Percentiles rank a stretch among this genome's conserved stretches.
These are phyloP conservation scores for Cyrtorhinus lividipennis DNA, from an alignment of 1,140 invertebrate genomes.

Conservation along the genomic window DNA sequence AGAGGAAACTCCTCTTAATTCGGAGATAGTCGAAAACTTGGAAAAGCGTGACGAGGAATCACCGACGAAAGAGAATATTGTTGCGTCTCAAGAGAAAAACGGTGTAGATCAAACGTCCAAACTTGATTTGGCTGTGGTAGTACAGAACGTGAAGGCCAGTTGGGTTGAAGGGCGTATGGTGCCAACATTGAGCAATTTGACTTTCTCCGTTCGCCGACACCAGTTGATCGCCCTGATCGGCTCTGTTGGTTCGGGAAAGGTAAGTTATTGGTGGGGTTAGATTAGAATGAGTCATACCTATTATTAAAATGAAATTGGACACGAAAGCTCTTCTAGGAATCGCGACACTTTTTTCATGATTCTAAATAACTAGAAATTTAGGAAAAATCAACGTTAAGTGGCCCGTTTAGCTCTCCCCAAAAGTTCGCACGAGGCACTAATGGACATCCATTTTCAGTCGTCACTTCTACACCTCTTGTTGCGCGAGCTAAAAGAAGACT, in stretches of 20 bases:
- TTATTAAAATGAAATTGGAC: not conserved
- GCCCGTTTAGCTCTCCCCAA: no score
- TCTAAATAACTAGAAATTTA: no score
- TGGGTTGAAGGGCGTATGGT: constrained; percentile 43
- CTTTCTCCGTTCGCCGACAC: constrained; percentile 40
- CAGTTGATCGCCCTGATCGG: constrained; percentile 59
- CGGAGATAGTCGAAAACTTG: no score
- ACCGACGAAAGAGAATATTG: no score
- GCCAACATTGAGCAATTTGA: constrained; percentile 45
- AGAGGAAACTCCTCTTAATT: no score
- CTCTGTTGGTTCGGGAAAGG: constrained; percentile 63
- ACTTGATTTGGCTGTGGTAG: constrained; percentile 27
- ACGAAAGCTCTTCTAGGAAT: no score
- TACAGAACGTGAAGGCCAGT: constrained; percentile 39
- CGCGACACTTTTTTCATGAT: no score
- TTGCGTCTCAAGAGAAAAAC: not conserved
- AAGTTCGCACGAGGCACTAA: no score
- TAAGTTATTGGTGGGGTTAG: no score
- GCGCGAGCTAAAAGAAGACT: constrained; percentile 44
- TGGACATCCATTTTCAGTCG: constrained; percentile 35
- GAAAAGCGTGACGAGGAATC: no score
- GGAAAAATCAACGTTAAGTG: no score
- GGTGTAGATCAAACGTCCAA: not conserved
- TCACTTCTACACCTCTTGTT: constrained; percentile 58
- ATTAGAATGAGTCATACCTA: not conserved